Conservation (phyloP, 1,140 invertebrate genomes). For the Cydia amplana region DNA sequence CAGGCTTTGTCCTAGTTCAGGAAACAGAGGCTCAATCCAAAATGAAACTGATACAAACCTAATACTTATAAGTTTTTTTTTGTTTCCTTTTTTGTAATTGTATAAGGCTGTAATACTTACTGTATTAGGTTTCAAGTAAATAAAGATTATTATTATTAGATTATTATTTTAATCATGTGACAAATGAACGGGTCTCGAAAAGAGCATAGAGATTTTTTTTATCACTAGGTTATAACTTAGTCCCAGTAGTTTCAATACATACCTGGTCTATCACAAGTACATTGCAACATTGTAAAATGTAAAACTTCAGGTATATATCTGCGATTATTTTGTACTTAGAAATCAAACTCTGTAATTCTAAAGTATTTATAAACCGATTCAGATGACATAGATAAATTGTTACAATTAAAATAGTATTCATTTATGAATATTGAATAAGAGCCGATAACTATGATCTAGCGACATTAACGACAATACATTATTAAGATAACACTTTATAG, state of each 20-base stretch:
- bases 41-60: too few relatives aligned
- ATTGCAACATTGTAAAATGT: constrained; percentile 2
- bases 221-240: too few relatives aligned
- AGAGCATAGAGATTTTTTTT: too few relatives aligned
- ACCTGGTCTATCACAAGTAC: background rate
- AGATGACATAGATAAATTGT: constrained; percentile 17
- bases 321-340: background rate
- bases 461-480: constrained; percentile 39
- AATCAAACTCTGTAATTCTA: background rate
- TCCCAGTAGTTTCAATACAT: too few relatives aligned
- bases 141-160: too few relatives aligned
- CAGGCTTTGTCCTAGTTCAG: too few relatives aligned
- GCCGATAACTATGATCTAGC: constrained; percentile 26
- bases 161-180: too few relatives aligned
- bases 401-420: constrained; percentile 17
- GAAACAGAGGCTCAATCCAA: too few relatives aligned
- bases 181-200: background rate
- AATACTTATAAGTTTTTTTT: too few relatives aligned
- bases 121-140: too few relatives aligned
- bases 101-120: too few relatives aligned
- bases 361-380: background rate
- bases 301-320: background rate
- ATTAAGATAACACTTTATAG: constrained; percentile 66
- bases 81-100: too few relatives aligned
- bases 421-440: background rate